Evolutionary conservation across 1,140 invertebrate species (phyloP), one percentile per base, ranked within the genome.

Genomic region (Tribolium madens): DNA sequence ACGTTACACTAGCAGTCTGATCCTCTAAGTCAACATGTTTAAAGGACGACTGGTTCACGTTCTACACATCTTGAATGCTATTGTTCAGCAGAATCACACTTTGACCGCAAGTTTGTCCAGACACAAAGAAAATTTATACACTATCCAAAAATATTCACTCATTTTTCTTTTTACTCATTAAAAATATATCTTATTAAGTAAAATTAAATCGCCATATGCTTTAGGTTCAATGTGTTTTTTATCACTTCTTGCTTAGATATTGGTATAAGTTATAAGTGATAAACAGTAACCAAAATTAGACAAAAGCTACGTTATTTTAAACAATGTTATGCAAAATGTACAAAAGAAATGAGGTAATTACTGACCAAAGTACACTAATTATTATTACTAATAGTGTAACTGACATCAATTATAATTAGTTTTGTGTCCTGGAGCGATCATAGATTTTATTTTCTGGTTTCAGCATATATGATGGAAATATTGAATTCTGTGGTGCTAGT

Each of bases 11-110:
- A 26, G 21, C 57, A 64, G 36, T 26, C n/a, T 33, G 57, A 64
- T 64, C 57, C 57, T 64, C 31, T 64, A 64, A 64, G 57, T 64
- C 57, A 64, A 64, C 57, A 64, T 64, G 57, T 64, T 33, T 33
- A 64, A 64, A 64, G 31, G 57, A 64, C 57, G 57, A 26, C n/a
- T 42, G 36, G 36, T 64, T 26, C 26, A 33, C 57, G 31, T 64
- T 64, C 57, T 64, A 15, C 57, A 64, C 57, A 64, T 64, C 15
- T 57, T 57, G 15, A 21, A 64, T 64, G 17, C 26, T 7, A 14
- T 33, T 64, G n/a, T 33, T 64, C 57, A 64, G 21, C 21, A 13
- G 13, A 33, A 64, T 33, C 57, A 18, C 57, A 64, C 57, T 12
- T 18, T 64, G 57, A 64, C 57, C 57, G 26, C 21, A 33, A 64